Base-by-base conservation (phyloP, 2,797 vertebrate genomes). In the Betta splendens region DNA sequence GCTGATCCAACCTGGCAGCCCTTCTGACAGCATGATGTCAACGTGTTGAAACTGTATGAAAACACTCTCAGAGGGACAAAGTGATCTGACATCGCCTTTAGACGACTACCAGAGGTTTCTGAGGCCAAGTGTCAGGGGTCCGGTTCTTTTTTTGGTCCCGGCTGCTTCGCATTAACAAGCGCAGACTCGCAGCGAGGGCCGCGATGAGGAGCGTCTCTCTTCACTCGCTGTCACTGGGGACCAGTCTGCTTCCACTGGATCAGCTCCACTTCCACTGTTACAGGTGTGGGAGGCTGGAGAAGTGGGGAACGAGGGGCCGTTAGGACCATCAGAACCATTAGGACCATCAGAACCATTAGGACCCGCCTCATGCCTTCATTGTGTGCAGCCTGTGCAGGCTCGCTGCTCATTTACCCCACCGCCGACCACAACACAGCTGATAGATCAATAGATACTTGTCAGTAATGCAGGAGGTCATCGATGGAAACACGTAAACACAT, bases 171-270 rank as follows among this genome's bases (percentile, higher is more conserved):
- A 56, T 80, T 20, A 69, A 78, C 82, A 81, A 62, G 84, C 85
- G 83, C 74, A 71, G 82, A 79, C 85, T 76, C 87, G 82, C 68
- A 84, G 48, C 12, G 2, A 69, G 36, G 59, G 69, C 52, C 69
- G 68, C 64, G 63, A 80, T 83, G 72, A 85, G 73, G 61, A 64
- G 68, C 54, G 46, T 84, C 83, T 84, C 63, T 85, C 77, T 64
- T 64, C 89, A 72, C 79, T 72, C 23, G 13, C 33, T 61, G 54
- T 76, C 85, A 73, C 87, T 65, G 76, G 87, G 87, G 87, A 89
- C 65, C 1, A 7, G 55, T 20, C 44, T 69, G 78, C 86, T 88
- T 89, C 86, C 89, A 86, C 85, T 63, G 28, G 72, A 73, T 60
- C 75, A 85, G 77, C 80, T 84, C n/a, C n/a, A n/a, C n/a, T n/a